phyloP scores from a whole-genome alignment of 2,113 vertebrate genomes.

The Suncus etruscus region DNA sequence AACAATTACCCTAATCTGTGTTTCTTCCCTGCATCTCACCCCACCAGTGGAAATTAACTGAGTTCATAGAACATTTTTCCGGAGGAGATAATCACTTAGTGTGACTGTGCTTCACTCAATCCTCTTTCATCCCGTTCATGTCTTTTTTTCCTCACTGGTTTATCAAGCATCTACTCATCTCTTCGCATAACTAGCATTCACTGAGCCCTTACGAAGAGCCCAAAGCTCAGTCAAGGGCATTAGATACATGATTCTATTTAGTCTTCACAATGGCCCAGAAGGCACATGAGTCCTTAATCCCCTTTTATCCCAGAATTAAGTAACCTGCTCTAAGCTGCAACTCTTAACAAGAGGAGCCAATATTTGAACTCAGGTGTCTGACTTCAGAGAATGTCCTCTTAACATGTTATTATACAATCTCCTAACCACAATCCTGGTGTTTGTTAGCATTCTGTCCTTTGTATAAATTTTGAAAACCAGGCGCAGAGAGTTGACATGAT shows the following conservation, averaged over 20 bases:
- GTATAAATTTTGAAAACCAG: neutral
- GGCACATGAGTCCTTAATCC: neutral
- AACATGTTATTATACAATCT: neutral
- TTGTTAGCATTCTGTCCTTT: neutral
- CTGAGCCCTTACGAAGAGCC: neutral
- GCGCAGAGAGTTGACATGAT: neutral
- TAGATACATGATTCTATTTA: neutral
- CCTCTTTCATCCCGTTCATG: neutral
- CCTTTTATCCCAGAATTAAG: constrained; percentile 22
- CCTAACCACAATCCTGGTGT: neutral
- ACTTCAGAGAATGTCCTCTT: neutral
- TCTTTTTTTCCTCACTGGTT: neutral
- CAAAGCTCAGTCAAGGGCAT: neutral
- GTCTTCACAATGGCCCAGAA: neutral
- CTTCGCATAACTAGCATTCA: neutral
- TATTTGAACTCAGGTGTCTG: neutral
- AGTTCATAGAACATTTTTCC: neutral
- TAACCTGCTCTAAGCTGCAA: neutral
- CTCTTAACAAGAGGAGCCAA: neutral
- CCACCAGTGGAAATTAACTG: constrained; percentile 33
- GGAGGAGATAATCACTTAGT: neutral
- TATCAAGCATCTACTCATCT: neutral
- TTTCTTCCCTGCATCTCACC: neutral
- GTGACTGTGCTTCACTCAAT: neutral
- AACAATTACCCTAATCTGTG: constrained; percentile 72